A percentile compares a stretch with the other conserved stretches of the same genome.
Conservation (phyloP, 2,888 invertebrate species). For the Himalopsyche japonica region DNA sequence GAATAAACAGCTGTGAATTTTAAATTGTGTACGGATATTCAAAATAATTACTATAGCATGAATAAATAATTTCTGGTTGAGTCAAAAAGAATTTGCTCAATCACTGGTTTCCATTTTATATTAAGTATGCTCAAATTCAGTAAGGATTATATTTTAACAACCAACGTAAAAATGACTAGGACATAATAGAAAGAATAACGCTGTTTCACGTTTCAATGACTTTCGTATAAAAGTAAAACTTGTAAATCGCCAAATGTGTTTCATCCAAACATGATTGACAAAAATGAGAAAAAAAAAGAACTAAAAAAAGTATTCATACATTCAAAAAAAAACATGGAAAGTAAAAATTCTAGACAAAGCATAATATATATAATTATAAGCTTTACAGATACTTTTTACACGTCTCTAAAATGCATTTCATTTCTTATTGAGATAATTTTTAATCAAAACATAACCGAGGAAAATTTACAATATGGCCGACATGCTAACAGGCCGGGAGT, state of each 20-base stretch:
- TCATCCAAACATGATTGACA: not conserved
- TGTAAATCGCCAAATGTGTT: not conserved
- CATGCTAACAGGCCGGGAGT: not conserved
- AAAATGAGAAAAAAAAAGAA: not conserved
- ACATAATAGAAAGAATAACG: not conserved
- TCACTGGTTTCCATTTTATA: not conserved
- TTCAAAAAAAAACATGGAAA: not conserved
- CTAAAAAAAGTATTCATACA: not conserved
- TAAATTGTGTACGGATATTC: not conserved
- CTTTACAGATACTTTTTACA: not conserved
- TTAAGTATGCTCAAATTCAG: not conserved
- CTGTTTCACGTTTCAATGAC: not conserved
- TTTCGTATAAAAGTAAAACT: not conserved
- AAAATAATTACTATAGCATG: too few relatives aligned
- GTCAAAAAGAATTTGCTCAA: not conserved
- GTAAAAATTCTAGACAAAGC: not conserved
- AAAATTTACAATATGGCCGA: conserved; percentile 8
- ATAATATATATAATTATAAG: not conserved
- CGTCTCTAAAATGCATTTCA: not conserved
- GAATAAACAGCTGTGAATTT: not conserved
- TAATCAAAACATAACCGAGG: not conserved
- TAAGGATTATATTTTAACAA: not conserved
- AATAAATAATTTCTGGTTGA: too few relatives aligned
- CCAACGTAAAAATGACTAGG: not conserved
- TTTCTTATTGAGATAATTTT: not conserved